Evolutionary conservation across 2,797 vertebrate species (phyloP), one percentile per base, ranked within the genome.

Genomic region (Graptemys geographica): DNA sequence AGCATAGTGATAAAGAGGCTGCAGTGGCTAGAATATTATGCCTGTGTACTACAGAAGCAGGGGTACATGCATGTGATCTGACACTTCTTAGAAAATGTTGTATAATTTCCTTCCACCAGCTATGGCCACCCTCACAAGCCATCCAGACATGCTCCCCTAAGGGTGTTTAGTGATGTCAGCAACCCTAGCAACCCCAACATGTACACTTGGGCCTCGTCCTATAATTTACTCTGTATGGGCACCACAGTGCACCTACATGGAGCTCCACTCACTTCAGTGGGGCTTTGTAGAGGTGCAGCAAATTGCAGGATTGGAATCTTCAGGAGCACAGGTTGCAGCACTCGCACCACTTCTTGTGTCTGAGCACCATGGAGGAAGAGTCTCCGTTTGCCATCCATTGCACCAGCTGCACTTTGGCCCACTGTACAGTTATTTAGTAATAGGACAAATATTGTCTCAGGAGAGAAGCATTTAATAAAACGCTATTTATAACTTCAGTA

Each of bases 131-230:
- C 8, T 7, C 8, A 27, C 4, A 51, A 65, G 6, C 79, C 82
- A 0, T 0, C 12, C 3, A 74, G 56, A 11, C 19, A 5, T 41
- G 19, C 11, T 27, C 37, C 23, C 37, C 5, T 11, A 25, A 44
- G 37, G 37, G 10, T 41, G 21, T 11, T 74, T 44, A 74, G 37
- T 44, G n/a, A 74, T 74, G 37, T 65, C 31, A 44, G 11, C 69
- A 41, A 5, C 10, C 21, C 12, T 74, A 74, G 37, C 37, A 74
- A 11, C 21, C 11, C 5, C 19, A 69, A 0, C 5, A 1, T 0
- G 1, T 51, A 19, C 19, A 27, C 7, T 5, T 0, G 2, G 81
- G 11, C 9, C 2, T 69, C 47, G 52, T 83, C 4, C 41, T 44
- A 15, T 44, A 76, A 27, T 47, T 76, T 27, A 23, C 11, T 76